Evolutionary conservation across 2,113 vertebrate species (phyloP).

Genomic region (Agelaius tricolor): DNA sequence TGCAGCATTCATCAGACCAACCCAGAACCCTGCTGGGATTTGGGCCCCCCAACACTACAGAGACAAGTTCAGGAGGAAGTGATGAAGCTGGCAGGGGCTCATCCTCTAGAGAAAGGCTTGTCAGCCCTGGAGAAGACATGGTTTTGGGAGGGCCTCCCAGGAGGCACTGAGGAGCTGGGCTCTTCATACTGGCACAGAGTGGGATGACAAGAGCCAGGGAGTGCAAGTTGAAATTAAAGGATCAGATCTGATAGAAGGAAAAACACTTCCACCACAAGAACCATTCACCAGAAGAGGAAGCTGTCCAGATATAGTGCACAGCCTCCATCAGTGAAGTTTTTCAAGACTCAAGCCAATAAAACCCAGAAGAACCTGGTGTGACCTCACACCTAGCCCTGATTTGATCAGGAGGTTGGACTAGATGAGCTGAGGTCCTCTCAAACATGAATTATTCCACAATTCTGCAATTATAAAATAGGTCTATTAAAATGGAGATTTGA

Average conservation of each 20-base stretch:
- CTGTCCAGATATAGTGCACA: not conserved
- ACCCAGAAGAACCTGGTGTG: not conserved
- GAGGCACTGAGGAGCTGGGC: not conserved
- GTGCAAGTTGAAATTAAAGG: not conserved
- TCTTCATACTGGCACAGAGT: accelerated
- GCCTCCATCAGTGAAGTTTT: not conserved
- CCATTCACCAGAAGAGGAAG: not conserved
- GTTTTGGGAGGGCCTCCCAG: not conserved
- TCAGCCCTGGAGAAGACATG: not conserved
- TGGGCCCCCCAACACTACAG: not conserved
- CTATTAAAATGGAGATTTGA: not conserved
- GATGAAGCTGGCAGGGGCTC: not conserved
- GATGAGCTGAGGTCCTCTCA: not conserved
- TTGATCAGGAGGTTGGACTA: not conserved
- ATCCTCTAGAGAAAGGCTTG: not conserved
- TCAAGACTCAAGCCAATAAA: not conserved
- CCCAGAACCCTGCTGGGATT: accelerated
- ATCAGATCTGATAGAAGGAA: not conserved
- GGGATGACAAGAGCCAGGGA: not conserved
- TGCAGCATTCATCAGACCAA: not conserved
- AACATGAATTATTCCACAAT: not conserved
- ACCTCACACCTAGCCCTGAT: not conserved
- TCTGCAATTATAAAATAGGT: not conserved
- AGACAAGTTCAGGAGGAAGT: not conserved
- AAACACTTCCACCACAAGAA: not conserved